A percentile compares a stretch with the other conserved stretches of the same genome.
Conservation (phyloP, 2,888 invertebrate species). For the Cantharis rustica region DNA sequence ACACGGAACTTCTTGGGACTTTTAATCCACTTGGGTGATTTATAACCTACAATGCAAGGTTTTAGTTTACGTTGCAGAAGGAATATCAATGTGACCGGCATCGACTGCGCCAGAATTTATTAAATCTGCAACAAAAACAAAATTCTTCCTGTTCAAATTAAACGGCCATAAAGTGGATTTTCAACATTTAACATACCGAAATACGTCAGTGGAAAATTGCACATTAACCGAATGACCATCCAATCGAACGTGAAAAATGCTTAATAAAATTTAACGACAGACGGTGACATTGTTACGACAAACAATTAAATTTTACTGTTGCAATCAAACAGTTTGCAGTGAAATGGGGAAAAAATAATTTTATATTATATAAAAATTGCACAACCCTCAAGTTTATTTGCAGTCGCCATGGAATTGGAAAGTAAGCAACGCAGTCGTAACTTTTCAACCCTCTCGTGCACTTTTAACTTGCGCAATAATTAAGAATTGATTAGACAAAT, state of each 20-base stretch:
- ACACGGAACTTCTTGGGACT: slow-evolving; percentile 3
- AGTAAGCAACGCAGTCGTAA: background rate
- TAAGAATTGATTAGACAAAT: background rate
- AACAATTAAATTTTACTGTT: background rate
- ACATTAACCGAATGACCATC: background rate
- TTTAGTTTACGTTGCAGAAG: background rate
- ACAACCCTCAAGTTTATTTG: background rate
- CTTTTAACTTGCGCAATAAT: background rate
- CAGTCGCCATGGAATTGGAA: background rate
- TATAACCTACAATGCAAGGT: background rate
- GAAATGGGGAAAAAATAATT: background rate
- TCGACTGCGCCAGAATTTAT: background rate
- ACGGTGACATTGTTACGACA: background rate
- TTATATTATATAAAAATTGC: background rate
- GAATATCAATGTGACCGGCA: background rate
- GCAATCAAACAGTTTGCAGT: background rate
- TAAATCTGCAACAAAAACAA: background rate
- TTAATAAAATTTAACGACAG: background rate
- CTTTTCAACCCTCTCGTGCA: background rate
- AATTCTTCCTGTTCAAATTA: background rate
- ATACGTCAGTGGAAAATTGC: background rate
- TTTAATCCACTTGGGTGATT: slow-evolving; percentile 2
- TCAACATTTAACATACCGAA: background rate
- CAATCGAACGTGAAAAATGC: background rate
- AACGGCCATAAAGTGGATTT: background rate